These are phyloP conservation scores for Adelognathus sp. DNA, from an alignment of 2,888 invertebrate genomes.

Conservation along the genomic window DNA sequence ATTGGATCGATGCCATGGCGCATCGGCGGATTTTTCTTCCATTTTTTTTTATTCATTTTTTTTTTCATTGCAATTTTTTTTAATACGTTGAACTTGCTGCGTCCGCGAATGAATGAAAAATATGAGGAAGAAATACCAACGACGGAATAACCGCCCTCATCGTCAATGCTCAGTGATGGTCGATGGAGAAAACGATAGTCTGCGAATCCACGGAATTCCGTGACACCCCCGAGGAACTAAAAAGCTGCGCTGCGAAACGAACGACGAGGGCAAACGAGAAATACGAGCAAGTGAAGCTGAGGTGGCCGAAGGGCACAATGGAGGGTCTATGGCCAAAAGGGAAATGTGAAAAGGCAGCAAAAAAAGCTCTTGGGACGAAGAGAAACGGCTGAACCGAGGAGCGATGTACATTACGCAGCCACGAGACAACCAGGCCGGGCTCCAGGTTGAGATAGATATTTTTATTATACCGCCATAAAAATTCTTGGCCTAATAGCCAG, in stretches of 20 bases:
- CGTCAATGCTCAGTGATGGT: slow-evolving; percentile 27
- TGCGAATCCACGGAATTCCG: slow-evolving; percentile 56
- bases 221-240: slow-evolving; percentile 31
- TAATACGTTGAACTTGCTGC: neutral
- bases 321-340: neutral
- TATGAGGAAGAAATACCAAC: slow-evolving; percentile 39
- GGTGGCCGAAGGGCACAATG: slow-evolving; percentile 20
- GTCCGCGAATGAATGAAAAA: slow-evolving; percentile 13
- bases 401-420: slow-evolving; percentile 47
- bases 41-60: neutral
- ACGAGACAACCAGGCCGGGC: neutral
- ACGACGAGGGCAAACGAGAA: slow-evolving; percentile 19
- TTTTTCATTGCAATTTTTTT: slow-evolving; percentile 27
- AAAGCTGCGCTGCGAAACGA: slow-evolving; percentile 6
- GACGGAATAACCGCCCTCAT: neutral
- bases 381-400: slow-evolving; percentile 40
- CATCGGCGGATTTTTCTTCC: neutral
- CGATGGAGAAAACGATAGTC: slow-evolving; percentile 27
- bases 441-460: slow-evolving; percentile 65
- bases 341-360: slow-evolving; percentile 22
- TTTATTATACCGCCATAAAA: slow-evolving; percentile 76
- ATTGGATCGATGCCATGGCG: slow-evolving; percentile 4
- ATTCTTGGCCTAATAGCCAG: slow-evolving; percentile 76
- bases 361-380: slow-evolving; percentile 14
- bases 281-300: neutral